Evolutionary conservation across 2,797 vertebrate species (phyloP).

Genomic region (Squalus acanthias): DNA sequence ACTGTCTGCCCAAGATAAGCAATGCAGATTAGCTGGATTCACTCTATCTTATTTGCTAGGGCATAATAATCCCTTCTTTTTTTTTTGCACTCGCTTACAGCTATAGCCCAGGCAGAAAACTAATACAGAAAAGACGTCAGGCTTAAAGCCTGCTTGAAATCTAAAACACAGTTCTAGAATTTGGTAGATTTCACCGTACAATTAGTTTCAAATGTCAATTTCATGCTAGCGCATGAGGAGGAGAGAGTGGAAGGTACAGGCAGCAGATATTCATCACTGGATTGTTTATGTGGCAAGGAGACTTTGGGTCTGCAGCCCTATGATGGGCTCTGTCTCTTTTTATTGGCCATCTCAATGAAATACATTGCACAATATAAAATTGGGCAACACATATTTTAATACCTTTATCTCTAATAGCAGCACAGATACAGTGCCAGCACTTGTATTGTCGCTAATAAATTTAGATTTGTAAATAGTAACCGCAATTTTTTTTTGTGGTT

Average conservation of each 20-base stretch:
- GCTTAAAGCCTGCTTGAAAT: conserved; percentile 60
- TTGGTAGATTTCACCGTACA: conserved; percentile 66
- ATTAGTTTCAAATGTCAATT: conserved; percentile 96
- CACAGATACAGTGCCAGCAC: conserved; percentile 20
- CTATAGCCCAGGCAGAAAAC: conserved; percentile 55
- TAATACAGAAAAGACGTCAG: conserved; percentile 56
- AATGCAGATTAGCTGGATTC: conserved; percentile 61
- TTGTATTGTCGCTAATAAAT: neutral
- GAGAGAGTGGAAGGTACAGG: conserved; percentile 48
- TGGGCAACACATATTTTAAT: conserved; percentile 31
- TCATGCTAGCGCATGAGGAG: conserved; percentile 69
- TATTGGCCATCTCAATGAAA: conserved; percentile 30
- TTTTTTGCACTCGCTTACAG: conserved; percentile 61
- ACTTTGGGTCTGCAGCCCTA: conserved; percentile 48
- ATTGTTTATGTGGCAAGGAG: conserved; percentile 48
- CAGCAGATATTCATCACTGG: conserved; percentile 51
- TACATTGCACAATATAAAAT: conserved; percentile 33
- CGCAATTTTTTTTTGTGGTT: neutral
- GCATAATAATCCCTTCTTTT: conserved; percentile 65
- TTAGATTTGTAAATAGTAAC: conserved; percentile 30
- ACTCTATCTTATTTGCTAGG: conserved; percentile 60
- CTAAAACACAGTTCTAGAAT: conserved; percentile 61
- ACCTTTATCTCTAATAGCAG: conserved; percentile 35
- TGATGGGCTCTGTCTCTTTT: conserved; percentile 41
- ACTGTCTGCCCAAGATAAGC: conserved; percentile 70